phyloP scores from a whole-genome alignment of 2,888 invertebrate species.

The Perizoma affinitatum region DNA sequence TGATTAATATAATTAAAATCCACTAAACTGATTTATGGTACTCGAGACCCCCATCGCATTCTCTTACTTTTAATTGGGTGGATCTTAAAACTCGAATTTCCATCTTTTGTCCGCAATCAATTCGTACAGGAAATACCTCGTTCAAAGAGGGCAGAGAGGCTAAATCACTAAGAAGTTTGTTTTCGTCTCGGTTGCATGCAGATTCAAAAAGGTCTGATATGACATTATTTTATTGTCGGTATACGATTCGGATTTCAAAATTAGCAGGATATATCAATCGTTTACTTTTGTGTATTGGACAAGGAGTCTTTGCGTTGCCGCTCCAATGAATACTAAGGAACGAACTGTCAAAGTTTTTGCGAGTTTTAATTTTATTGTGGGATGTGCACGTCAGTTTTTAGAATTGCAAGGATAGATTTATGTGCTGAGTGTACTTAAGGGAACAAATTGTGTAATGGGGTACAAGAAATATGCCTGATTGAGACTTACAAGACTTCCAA shows the following conservation, averaged over 20 bases:
- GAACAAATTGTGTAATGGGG: slow-evolving; percentile 31
- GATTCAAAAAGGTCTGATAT: slow-evolving; percentile 69
- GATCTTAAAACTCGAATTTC: slow-evolving; percentile 67
- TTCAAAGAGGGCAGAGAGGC: slow-evolving; percentile 50
- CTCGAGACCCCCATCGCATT: slow-evolving; percentile 74
- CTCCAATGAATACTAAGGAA: slow-evolving; percentile 49
- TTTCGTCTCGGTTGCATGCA: slow-evolving; percentile 70
- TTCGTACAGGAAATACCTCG: slow-evolving; percentile 71
- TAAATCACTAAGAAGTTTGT: slow-evolving; percentile 51
- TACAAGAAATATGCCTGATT: slow-evolving; percentile 26
- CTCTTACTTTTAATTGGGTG: slow-evolving; percentile 69
- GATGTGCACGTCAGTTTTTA: slow-evolving; percentile 50
- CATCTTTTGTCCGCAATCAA: slow-evolving; percentile 65
- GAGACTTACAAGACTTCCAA: slow-evolving; percentile 21
- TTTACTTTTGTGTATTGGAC: slow-evolving; percentile 44
- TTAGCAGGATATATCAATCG: slow-evolving; percentile 82
- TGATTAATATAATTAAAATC: slow-evolving; percentile 68
- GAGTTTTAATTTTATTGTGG: slow-evolving; percentile 42
- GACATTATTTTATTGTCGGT: slow-evolving; percentile 76
- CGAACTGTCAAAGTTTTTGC: slow-evolving; percentile 40
- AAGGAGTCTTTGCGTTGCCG: slow-evolving; percentile 43
- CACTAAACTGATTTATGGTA: slow-evolving; percentile 65
- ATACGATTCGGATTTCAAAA: slow-evolving; percentile 68
- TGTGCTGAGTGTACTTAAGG: slow-evolving; percentile 26
- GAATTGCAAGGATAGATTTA: slow-evolving; percentile 29